These are phyloP conservation scores for Busarellus nigricollis DNA, from an alignment of 2,797 vertebrate species.

Conservation along the genomic window DNA sequence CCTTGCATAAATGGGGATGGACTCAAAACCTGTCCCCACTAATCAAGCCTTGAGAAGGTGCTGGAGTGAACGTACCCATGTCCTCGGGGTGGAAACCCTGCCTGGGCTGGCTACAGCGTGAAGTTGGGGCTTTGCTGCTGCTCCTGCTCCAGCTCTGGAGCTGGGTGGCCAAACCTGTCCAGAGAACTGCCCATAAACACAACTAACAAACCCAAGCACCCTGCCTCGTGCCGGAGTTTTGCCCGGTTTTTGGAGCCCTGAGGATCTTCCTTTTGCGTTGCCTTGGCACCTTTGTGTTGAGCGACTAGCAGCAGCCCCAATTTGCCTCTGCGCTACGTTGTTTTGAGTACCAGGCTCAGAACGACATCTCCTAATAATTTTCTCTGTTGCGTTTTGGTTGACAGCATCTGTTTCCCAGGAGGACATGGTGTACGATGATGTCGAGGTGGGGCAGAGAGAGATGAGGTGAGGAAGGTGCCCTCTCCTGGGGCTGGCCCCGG, in stretches of 20 bases:
- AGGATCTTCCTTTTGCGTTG: not conserved
- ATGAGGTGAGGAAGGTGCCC: constrained; percentile 54
- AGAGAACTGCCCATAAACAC: not conserved
- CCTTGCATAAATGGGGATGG: not conserved
- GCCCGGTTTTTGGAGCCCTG: accelerated
- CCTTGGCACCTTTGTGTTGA: not conserved
- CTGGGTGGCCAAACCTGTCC: not conserved
- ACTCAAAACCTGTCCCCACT: not conserved
- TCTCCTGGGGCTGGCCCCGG: not conserved
- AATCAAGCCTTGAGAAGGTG: not conserved
- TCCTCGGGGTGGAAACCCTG: not conserved
- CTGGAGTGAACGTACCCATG: accelerated
- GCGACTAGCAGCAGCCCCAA: accelerated
- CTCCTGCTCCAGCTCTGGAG: not conserved
- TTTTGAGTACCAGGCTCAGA: not conserved
- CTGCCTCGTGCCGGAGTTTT: not conserved
- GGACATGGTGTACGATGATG: constrained; percentile 45
- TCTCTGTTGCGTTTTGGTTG: not conserved
- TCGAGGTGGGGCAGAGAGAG: not conserved
- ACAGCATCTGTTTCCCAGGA: constrained; percentile 61
- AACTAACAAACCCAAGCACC: not conserved
- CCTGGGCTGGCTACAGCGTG: not conserved
- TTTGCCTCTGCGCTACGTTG: not conserved
- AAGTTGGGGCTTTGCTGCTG: not conserved
- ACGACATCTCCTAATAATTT: not conserved